Evolutionary conservation across 2,888 invertebrate genomes (phyloP).

Genomic region (Chesias legatella): DNA sequence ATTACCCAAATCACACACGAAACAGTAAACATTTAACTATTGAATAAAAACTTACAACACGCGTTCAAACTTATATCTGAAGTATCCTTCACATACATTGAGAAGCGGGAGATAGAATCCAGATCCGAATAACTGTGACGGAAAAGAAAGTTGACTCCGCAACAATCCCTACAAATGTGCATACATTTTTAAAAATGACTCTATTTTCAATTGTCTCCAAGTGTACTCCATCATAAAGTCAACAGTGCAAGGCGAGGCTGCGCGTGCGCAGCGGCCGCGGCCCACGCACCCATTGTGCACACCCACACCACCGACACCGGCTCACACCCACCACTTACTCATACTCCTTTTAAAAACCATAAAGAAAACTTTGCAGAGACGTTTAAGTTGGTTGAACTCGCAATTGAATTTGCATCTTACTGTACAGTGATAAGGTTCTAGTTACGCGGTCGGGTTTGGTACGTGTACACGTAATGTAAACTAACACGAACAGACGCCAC

Average conservation of each 20-base stretch:
- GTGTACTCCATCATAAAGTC: slow-evolving; percentile 18
- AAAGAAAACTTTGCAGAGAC: slow-evolving; percentile 11
- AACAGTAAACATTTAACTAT: too few relatives aligned
- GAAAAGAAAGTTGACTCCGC: too few relatives aligned
- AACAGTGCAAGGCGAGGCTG: slow-evolving; percentile 46
- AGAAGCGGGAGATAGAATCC: too few relatives aligned
- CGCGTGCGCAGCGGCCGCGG: slow-evolving; percentile 45
- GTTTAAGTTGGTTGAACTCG: slow-evolving; percentile 31
- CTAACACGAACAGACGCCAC: slow-evolving; percentile 55
- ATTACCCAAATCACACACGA: too few relatives aligned
- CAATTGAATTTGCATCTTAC: slow-evolving; percentile 34
- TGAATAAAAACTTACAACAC: too few relatives aligned
- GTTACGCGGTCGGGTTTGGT: slow-evolving; percentile 10
- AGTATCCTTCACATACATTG: too few relatives aligned
- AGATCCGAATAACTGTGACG: too few relatives aligned
- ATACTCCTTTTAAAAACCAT: slow-evolving; percentile 3
- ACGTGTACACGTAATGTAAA: slow-evolving; percentile 48
- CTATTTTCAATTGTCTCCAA: slow-evolving; percentile 8
- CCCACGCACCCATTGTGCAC: slow-evolving; percentile 64
- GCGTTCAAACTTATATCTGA: too few relatives aligned
- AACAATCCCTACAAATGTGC: too few relatives aligned
- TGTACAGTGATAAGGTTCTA: slow-evolving; percentile 12
- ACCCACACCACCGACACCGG: slow-evolving; percentile 47
- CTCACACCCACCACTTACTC: slow-evolving; percentile 24
- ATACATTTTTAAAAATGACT: neutral